These are phyloP conservation scores for Ptychochromis oligacanthus DNA, from an alignment of 2,113 vertebrate species.

Conservation along the genomic window DNA sequence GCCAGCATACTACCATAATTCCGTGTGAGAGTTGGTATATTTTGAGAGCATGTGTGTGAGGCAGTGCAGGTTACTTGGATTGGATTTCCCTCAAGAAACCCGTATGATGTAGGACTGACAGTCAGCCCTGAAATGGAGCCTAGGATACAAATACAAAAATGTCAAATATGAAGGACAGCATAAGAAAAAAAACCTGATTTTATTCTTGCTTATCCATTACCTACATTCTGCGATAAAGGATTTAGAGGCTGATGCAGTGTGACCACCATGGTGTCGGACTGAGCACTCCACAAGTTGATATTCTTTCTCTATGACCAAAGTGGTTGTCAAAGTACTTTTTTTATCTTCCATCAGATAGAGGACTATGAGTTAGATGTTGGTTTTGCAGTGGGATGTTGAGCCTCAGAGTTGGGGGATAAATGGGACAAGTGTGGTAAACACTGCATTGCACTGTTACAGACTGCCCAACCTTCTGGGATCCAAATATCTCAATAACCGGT, in stretches of 20 bases:
- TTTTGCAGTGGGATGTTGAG: constrained; percentile 21
- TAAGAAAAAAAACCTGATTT: background rate
- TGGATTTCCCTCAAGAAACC: constrained; percentile 56
- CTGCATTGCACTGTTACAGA: constrained; percentile 51
- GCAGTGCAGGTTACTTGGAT: constrained; percentile 52
- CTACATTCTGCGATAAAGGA: constrained; percentile 49
- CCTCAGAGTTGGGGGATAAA: constrained; percentile 28
- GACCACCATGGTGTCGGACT: background rate
- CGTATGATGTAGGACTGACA: background rate
- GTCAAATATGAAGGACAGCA: background rate
- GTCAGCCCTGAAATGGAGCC: constrained; percentile 28
- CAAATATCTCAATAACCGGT: constrained; percentile 35
- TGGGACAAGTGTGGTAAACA: constrained; percentile 55
- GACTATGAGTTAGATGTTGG: fast-evolving
- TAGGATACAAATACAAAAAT: constrained; percentile 16
- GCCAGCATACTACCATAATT: constrained; percentile 40
- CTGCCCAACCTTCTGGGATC: constrained; percentile 33
- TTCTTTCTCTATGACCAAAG: constrained; percentile 20
- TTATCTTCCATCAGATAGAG: background rate
- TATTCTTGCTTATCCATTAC: background rate
- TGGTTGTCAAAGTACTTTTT: constrained; percentile 18
- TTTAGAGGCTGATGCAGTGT: fast-evolving
- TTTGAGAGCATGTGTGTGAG: constrained; percentile 42
- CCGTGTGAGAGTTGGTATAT: constrained; percentile 48
- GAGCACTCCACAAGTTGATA: constrained; percentile 44